Conservation (phyloP, 2,113 vertebrate genomes). For the Hyla sarda region DNA sequence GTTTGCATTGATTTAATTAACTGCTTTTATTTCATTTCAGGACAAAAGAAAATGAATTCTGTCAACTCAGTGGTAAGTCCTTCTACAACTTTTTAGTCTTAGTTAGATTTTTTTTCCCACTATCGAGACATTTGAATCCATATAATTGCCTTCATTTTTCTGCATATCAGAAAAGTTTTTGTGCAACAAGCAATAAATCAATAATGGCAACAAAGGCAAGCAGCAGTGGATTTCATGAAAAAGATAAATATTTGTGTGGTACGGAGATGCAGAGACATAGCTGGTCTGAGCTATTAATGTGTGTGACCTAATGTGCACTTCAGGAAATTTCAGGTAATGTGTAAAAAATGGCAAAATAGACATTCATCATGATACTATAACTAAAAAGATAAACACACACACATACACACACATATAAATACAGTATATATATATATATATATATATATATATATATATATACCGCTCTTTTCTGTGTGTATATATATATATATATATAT, state of each 20-base stretch:
- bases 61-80: too few species aligned
- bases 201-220: not conserved
- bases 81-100: not conserved
- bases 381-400: too few species aligned
- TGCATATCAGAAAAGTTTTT: not conserved
- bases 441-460: too few species aligned
- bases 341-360: too few species aligned
- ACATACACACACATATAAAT: too few species aligned
- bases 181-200: slow-evolving; percentile 1
- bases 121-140: not conserved
- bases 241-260: not conserved
- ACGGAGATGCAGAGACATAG: not conserved
- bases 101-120: not conserved
- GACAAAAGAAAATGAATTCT: not conserved
- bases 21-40: not conserved
- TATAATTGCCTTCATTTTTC: not conserved
- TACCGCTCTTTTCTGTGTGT: too few species aligned
- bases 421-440: too few species aligned
- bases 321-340: not conserved
- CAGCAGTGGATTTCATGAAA: not conserved
- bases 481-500: too few species aligned
- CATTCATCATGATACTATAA: too few species aligned
- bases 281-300: not conserved
- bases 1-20: not conserved
- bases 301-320: not conserved